Evolutionary conservation across 2,797 vertebrate species (phyloP).

Genomic region (Sebastes baramenuke): DNA sequence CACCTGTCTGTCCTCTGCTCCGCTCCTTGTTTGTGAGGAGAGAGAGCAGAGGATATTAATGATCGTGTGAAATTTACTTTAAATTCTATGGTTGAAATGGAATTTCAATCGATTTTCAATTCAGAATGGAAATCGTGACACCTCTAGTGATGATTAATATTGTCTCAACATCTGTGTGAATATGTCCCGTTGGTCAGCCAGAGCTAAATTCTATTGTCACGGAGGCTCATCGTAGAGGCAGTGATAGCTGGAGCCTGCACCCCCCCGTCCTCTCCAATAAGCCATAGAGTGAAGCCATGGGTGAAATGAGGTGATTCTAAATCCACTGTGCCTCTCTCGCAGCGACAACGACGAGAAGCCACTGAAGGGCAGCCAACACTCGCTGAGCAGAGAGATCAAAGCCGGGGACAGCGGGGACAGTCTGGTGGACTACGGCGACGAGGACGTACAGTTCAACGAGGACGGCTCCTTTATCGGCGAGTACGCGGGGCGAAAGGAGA

Average conservation of each 20-base stretch:
- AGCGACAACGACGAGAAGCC: conserved; percentile 98
- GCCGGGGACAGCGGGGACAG: conserved; percentile 94
- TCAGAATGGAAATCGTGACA: background rate
- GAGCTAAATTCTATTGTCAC: conserved; percentile 36
- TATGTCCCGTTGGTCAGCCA: conserved; percentile 26
- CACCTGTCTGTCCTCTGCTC: too few relatives aligned
- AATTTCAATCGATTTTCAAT: background rate
- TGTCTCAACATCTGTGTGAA: conserved; percentile 13
- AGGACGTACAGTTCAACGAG: conserved; percentile 95
- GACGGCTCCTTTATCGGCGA: conserved; percentile 98
- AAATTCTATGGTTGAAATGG: background rate
- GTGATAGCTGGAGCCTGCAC: conserved; percentile 5
- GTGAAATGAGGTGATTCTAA: conserved; percentile 68
- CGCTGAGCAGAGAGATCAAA: conserved; percentile 89
- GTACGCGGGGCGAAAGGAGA: conserved; percentile 90
- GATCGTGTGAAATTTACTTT: background rate
- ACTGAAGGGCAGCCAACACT: conserved; percentile 92
- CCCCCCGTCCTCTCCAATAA: conserved; percentile 27
- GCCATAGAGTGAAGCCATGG: conserved; percentile 60
- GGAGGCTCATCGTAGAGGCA: conserved; percentile 22
- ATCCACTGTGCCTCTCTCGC: conserved; percentile 54
- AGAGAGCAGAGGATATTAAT: background rate
- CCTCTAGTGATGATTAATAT: background rate
- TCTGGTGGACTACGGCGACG: conserved; percentile 94
- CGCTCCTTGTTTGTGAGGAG: too few relatives aligned